Evolutionary conservation across 2,113 vertebrate species (phyloP).

Genomic region (Proteles cristata): DNA sequence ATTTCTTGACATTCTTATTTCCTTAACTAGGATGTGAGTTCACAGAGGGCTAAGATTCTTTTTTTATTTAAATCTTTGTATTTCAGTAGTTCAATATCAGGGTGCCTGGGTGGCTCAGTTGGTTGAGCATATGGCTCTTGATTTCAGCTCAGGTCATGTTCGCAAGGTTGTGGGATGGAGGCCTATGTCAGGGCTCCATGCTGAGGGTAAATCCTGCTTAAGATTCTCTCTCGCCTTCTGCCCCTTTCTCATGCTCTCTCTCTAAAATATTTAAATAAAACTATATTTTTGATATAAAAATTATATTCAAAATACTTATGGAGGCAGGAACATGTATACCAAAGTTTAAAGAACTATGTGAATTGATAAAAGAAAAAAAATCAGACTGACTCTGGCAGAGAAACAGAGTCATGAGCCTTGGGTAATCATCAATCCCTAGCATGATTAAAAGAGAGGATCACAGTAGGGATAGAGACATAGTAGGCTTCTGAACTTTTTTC

Average conservation of each 20-base stretch:
- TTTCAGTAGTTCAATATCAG: not conserved
- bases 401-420: not conserved
- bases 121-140: too few relatives aligned
- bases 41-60: not conserved
- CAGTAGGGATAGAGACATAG: not conserved
- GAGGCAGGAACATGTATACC: not conserved
- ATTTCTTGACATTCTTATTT: not conserved
- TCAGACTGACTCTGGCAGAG: not conserved
- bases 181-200: too few relatives aligned
- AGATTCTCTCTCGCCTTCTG: too few relatives aligned
- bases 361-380: not conserved
- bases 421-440: not conserved
- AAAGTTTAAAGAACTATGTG: not conserved
- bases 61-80: not conserved
- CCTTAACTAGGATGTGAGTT: not conserved
- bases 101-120: too few relatives aligned
- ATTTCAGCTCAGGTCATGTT: too few relatives aligned
- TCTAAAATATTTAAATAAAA: too few relatives aligned
- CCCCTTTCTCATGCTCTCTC: too few relatives aligned
- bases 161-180: too few relatives aligned
- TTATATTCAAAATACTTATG: not conserved
- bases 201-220: too few relatives aligned
- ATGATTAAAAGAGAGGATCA: not conserved
- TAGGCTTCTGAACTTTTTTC: not conserved
- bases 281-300: slow-evolving; percentile 12